Evolutionary conservation across 2,113 vertebrate genomes (phyloP).

Genomic region (Alouatta palliata): DNA sequence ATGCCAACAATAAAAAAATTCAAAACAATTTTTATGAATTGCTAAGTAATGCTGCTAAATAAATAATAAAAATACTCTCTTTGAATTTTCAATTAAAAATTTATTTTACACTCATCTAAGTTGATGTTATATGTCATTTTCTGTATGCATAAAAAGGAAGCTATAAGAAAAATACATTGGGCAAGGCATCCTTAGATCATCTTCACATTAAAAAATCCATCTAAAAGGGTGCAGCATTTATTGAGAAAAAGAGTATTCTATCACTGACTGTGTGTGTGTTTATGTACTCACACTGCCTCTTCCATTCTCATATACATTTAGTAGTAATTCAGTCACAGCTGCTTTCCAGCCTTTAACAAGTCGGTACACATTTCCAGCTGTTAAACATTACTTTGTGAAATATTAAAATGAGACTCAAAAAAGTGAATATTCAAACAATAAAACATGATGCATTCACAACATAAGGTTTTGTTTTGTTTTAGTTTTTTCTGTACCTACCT

Average conservation of each 20-base stretch:
- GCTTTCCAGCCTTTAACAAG: background rate
- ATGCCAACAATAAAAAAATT: background rate
- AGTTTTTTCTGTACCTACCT: background rate
- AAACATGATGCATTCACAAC: background rate
- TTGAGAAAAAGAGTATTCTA: background rate
- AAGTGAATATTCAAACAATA: background rate
- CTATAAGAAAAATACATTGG: background rate
- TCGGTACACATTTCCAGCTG: background rate
- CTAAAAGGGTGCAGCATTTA: background rate
- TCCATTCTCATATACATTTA: background rate
- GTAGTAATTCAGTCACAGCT: background rate
- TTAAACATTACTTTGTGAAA: background rate
- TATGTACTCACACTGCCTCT: background rate
- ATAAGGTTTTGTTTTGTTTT: background rate
- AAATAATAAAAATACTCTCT: background rate
- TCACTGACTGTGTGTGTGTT: background rate
- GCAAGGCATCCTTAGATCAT: background rate
- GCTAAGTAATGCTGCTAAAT: background rate
- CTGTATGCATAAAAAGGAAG: background rate
- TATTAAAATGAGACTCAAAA: background rate
- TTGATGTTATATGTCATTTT: background rate
- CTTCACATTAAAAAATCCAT: background rate
- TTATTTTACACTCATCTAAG: background rate
- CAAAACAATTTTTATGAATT: background rate
- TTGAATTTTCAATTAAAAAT: background rate